phyloP scores from a whole-genome alignment of 2,888 invertebrate species.

The Drosophila sordidula region DNA sequence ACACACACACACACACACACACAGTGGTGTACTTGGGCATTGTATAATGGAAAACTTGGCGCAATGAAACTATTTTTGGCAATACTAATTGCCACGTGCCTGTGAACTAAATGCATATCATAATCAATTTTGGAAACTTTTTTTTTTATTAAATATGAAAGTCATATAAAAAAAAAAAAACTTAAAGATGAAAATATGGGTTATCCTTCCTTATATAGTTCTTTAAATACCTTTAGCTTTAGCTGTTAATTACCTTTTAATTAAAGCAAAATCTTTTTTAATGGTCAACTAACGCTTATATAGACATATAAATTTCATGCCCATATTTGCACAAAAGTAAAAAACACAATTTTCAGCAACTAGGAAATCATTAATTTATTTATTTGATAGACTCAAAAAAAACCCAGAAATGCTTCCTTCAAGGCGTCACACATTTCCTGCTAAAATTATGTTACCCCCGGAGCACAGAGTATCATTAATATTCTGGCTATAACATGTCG shows the following conservation, averaged over 20 bases:
- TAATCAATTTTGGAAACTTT: conserved; percentile 6
- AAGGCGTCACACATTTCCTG: conserved; percentile 10
- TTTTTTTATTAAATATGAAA: not conserved
- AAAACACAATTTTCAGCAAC: too few species aligned
- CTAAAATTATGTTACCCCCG: conserved; percentile 3
- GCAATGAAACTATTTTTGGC: conserved; percentile 34
- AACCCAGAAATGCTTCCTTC: not conserved
- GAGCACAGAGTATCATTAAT: conserved; percentile 8
- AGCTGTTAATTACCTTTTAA: too few species aligned
- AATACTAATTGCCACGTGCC: conserved; percentile 41
- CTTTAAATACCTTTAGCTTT: too few species aligned
- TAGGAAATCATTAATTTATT: not conserved
- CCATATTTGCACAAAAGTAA: too few species aligned
- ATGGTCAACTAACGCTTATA: too few species aligned
- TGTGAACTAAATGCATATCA: conserved; percentile 7
- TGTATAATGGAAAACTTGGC: conserved; percentile 49
- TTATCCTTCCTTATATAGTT: too few species aligned
- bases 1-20: too few species aligned
- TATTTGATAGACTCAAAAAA: not conserved
- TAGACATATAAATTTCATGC: too few species aligned
- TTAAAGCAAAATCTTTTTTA: too few species aligned
- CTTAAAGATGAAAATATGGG: too few species aligned
- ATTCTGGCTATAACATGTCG: conserved; percentile 7
- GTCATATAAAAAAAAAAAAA: too few species aligned
- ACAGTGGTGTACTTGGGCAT: conserved; percentile 13